Evolutionary conservation across 2,113 vertebrate species (phyloP).

Genomic region (Cebidichthys violaceus): DNA sequence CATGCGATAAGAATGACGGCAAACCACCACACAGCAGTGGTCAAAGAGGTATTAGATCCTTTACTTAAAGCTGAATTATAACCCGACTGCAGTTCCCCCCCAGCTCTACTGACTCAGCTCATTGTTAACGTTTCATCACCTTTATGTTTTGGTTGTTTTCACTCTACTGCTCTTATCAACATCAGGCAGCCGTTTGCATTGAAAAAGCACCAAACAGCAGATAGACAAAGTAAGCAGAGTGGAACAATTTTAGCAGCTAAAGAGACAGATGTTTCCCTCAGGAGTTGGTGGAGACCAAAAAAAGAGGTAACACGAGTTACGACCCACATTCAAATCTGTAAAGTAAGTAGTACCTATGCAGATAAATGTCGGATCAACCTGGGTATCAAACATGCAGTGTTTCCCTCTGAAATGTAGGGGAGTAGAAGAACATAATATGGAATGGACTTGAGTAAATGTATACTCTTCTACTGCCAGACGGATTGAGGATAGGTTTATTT

Average conservation of each 20-base stretch:
- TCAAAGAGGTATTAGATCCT: not conserved
- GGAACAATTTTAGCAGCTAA: not conserved
- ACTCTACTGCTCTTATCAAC: conserved; percentile 1
- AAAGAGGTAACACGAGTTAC: not conserved
- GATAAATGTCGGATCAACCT: not conserved
- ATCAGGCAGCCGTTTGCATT: not conserved
- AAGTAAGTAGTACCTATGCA: not conserved
- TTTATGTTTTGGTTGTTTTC: not conserved
- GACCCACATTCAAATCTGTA: not conserved
- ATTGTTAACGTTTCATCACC: not conserved
- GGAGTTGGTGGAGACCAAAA: not conserved
- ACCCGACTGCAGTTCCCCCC: not conserved
- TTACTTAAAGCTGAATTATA: conserved; percentile 18
- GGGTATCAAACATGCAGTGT: too few species aligned
- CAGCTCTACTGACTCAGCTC: conserved; percentile 1
- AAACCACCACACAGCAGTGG: not conserved
- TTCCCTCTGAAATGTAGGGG: not conserved
- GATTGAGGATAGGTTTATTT: not conserved
- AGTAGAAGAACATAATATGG: not conserved
- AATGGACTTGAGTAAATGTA: not conserved
- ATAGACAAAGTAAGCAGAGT: not conserved
- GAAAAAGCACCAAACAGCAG: not conserved
- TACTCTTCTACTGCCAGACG: not conserved
- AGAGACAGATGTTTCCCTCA: not conserved
- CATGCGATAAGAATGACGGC: not conserved